phyloP scores from a whole-genome alignment of 2,797 vertebrate species.

The Smutsia gigantea region DNA sequence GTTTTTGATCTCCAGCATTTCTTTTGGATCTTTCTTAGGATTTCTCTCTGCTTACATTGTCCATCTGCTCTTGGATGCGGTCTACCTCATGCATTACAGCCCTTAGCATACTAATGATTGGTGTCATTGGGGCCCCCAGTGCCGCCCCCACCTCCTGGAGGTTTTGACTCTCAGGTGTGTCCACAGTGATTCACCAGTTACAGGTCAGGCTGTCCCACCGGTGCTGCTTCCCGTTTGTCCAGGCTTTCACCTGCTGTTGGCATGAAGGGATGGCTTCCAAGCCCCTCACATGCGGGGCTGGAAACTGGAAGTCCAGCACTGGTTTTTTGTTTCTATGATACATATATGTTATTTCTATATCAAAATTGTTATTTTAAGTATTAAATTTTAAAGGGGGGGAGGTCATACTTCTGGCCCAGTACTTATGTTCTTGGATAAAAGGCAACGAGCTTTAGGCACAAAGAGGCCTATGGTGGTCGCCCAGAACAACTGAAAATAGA shows the following conservation, averaged over 20 bases:
- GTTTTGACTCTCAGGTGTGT: neutral
- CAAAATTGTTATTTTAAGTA: neutral
- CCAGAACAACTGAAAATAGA: neutral
- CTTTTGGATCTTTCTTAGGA: neutral
- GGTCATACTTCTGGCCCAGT: neutral
- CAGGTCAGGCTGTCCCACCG: rapidly evolving
- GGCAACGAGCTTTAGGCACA: neutral
- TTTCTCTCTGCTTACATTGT: neutral
- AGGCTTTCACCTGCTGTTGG: neutral
- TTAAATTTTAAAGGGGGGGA: neutral
- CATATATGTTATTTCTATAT: neutral
- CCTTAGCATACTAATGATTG: neutral
- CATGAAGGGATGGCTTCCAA: neutral
- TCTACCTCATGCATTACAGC: neutral
- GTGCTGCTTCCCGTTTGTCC: neutral
- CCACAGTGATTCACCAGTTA: rapidly evolving
- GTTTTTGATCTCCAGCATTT: neutral
- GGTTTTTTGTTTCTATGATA: neutral
- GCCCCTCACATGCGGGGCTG: neutral
- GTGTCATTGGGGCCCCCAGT: too few species aligned
- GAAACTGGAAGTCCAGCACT: neutral
- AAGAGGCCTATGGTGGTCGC: rapidly evolving
- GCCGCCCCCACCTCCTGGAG: neutral
- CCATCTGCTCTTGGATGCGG: too few species aligned
- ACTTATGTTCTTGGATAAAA: neutral